A percentile compares a stretch with the other conserved stretches of the same genome.
Conservation (phyloP, 2,797 vertebrate genomes). For the Rhinoraja longicauda region DNA sequence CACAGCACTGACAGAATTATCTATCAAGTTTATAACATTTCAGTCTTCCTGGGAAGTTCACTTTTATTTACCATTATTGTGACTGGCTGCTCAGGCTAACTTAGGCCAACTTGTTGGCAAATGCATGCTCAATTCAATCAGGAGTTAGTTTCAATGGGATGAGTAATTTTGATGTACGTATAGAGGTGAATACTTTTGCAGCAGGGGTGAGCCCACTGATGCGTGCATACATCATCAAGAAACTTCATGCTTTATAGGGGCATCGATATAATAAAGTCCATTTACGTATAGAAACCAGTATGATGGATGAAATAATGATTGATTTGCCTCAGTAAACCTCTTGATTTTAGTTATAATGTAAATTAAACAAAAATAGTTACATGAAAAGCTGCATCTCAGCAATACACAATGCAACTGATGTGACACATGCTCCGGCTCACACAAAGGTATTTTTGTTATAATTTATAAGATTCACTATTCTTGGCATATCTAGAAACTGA, state of each 20-base stretch:
- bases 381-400: not conserved
- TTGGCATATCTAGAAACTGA: not conserved
- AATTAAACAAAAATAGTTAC: not conserved
- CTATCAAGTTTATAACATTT: slow-evolving; percentile 33
- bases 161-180: not conserved
- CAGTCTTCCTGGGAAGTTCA: not conserved
- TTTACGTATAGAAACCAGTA: not conserved
- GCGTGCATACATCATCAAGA: not conserved
- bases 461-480: not conserved
- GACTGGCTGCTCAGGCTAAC: not conserved
- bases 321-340: not conserved
- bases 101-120: slow-evolving; percentile 3
- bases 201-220: too few relatives aligned
- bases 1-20: slow-evolving; percentile 20
- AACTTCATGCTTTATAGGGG: not conserved
- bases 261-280: not conserved
- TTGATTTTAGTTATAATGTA: not conserved
- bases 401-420: not conserved
- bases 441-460: not conserved
- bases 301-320: not conserved
- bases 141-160: not conserved
- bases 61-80: slow-evolving; percentile 10
- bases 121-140: not conserved
- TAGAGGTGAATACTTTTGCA: not conserved
- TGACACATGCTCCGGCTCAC: not conserved